A percentile compares a stretch with the other conserved stretches of the same genome.
phyloP scores from a whole-genome alignment of 2,113 vertebrate genomes.

The Willisornis vidua region DNA sequence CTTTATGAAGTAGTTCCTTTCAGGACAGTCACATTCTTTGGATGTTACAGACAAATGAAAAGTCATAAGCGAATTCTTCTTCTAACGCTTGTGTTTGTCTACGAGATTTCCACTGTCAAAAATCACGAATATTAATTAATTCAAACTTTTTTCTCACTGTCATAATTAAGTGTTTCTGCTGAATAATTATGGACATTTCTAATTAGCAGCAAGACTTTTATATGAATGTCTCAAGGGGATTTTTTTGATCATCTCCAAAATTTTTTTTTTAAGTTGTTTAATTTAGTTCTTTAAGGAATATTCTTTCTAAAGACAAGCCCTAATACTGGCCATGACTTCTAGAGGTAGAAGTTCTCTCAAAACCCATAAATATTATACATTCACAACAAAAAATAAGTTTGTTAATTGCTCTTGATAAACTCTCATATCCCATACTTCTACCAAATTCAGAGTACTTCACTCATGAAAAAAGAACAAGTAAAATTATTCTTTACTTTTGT shows the following conservation, averaged over 20 bases:
- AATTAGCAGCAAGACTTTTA: not conserved
- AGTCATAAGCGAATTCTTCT: not conserved
- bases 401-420: not conserved
- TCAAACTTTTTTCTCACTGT: not conserved
- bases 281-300: not conserved
- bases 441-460: not conserved
- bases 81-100: not conserved
- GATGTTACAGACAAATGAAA: not conserved
- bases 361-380: not conserved
- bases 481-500: not conserved
- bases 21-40: not conserved
- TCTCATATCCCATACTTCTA: not conserved
- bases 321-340: not conserved
- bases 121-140: not conserved
- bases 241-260: not conserved
- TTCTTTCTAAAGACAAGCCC: not conserved
- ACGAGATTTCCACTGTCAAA: not conserved
- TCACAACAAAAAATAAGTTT: not conserved
- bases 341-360: not conserved
- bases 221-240: not conserved
- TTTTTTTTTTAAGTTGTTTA: not conserved
- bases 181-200: not conserved
- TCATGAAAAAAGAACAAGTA: not conserved
- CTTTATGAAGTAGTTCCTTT: not conserved
- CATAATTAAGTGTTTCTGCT: not conserved